Conservation (phyloP, 2,113 vertebrate genomes). For the Salminus brasiliensis region DNA sequence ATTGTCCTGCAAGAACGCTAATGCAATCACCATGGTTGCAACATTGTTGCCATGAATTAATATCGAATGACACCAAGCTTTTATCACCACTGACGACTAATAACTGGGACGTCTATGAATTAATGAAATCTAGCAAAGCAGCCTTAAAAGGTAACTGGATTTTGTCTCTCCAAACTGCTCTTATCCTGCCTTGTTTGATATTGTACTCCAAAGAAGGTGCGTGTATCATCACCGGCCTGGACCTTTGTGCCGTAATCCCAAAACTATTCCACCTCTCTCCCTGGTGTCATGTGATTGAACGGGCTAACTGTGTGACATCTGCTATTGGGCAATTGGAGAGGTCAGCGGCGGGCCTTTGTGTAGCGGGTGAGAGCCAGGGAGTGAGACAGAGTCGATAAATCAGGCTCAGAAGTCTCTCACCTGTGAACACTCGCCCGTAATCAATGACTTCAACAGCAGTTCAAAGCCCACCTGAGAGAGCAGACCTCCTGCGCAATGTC, state of each 20-base stretch:
- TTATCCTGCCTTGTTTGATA: conserved; percentile 20
- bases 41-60: too few relatives aligned
- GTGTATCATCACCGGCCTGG: conserved; percentile 1
- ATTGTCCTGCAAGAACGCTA: too few relatives aligned
- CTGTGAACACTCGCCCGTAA: conserved; percentile 66
- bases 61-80: too few relatives aligned
- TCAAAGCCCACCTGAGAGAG: conserved; percentile 63
- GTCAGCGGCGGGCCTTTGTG: conserved; percentile 50
- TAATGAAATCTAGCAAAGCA: background rate
- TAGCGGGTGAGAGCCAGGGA: background rate
- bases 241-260: background rate
- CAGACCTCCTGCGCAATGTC: conserved; percentile 63
- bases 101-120: too few relatives aligned
- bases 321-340: conserved; percentile 59
- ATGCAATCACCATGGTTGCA: too few relatives aligned
- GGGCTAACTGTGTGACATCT: conserved; percentile 53
- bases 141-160: background rate
- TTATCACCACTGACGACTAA: too few relatives aligned
- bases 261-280: conserved; percentile 6
- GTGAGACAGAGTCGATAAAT: conserved; percentile 58
- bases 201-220: background rate
- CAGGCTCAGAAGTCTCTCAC: conserved; percentile 69
- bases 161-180: background rate
- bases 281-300: conserved; percentile 30
- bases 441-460: conserved; percentile 58